A percentile compares a stretch with the other conserved stretches of the same genome.
phyloP scores from a whole-genome alignment of 2,797 vertebrate genomes.

The Nasua narica region DNA sequence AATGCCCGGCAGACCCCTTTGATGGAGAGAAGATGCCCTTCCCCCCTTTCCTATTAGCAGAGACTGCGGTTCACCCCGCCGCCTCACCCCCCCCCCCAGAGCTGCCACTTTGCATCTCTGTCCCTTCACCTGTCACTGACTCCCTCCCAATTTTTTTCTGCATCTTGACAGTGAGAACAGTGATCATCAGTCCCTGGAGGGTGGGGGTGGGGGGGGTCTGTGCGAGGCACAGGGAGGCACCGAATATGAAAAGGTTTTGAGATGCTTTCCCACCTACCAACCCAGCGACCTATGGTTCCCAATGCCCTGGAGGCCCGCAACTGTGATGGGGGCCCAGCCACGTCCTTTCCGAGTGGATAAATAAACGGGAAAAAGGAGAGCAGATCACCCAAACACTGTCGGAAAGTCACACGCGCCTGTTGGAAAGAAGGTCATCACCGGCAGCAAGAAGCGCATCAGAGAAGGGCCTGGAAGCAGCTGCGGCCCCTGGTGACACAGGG shows the following conservation, averaged over 20 bases:
- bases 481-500: not conserved
- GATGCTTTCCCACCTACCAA: not conserved
- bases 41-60: not conserved
- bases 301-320: too few species aligned
- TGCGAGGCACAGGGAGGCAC: not conserved
- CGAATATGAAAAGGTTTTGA: not conserved
- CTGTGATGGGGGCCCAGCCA: not conserved
- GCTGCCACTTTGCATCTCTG: not conserved
- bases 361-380: not conserved
- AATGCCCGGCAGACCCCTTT: not conserved
- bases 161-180: not conserved
- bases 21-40: not conserved
- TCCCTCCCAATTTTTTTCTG: not conserved
- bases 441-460: not conserved
- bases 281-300: not conserved
- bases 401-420: rapidly evolving
- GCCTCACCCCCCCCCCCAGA: not conserved
- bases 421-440: not conserved
- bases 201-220: rapidly evolving
- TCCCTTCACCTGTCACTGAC: not conserved
- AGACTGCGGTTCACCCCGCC: not conserved
- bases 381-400: too few species aligned
- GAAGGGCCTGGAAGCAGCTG: not conserved
- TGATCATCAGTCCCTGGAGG: rapidly evolving
- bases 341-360: not conserved